Evolutionary conservation across 2,797 vertebrate genomes (phyloP), one percentile per base, ranked within the genome.

Genomic region (Thunnus albacares): DNA sequence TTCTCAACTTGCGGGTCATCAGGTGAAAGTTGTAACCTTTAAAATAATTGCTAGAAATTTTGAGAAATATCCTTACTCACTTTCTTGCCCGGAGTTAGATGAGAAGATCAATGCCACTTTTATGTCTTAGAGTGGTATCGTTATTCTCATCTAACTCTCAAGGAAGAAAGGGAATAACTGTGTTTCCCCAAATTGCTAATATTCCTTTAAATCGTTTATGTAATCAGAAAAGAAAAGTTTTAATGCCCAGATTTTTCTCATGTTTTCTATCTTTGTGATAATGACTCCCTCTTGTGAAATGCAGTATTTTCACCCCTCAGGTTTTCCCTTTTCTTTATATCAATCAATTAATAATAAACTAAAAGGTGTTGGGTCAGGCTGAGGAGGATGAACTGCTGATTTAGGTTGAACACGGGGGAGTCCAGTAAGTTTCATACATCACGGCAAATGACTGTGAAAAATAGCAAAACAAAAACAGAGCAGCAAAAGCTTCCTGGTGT

Each of bases 401-500:
- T 51, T 82, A 75, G 38, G 20, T 68, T 79, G 14, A 47, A 41
- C 5, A 28, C 6, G 17, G 13, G 47, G 49, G 51, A 72, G 71
- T 81, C 38, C 47, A 28, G 24, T 60, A 80, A 62, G 70, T 87
- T 82, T 82, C 28, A 70, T 30, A 60, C 1, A 47, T 77, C 66
- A 75, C 12, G 33, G 73, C 65, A 61, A 83, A 85, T 14, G 55
- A 80, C 79, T 85, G 77, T 84, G 82, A 20, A 7, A 8, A 55
- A 81, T 69, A 38, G 6, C 66, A 69, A n/a, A 43, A 49, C 55
- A 57, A 74, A 67, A 71, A 17, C 11, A 18, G 5, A 52, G 51
- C 69, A 82, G 63, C 58, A 79, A 89, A 87, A 83, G 76, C 76
- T 87, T 91, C 79, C 75, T 87, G 89, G 80, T 85, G 75, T 77